phyloP scores from a whole-genome alignment of 2,888 invertebrate genomes.

The Colostygia pectinataria region DNA sequence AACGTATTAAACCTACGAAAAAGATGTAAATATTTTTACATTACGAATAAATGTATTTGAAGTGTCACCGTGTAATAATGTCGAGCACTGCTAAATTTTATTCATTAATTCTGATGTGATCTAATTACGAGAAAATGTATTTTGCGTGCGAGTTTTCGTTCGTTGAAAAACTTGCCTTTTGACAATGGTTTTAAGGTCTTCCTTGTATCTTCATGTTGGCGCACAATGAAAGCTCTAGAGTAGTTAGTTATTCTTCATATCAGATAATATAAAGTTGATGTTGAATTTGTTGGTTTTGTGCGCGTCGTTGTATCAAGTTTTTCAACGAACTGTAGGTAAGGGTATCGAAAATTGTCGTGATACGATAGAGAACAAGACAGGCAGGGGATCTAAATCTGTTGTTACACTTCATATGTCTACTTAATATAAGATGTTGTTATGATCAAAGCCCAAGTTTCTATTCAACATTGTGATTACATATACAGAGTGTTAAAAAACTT shows the following conservation, averaged over 20 bases:
- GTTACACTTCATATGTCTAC: constrained; percentile 63
- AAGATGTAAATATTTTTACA: constrained; percentile 75
- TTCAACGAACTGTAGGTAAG: constrained; percentile 59
- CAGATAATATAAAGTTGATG: constrained; percentile 61
- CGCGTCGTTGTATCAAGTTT: constrained; percentile 54
- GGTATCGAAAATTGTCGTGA: constrained; percentile 22
- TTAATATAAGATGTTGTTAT: constrained; percentile 62
- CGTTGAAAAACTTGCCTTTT: constrained; percentile 69
- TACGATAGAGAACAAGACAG: constrained; percentile 15
- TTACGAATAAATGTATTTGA: constrained; percentile 69
- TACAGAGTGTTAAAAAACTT: constrained; percentile 22
- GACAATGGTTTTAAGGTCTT: constrained; percentile 63
- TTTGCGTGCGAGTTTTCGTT: constrained; percentile 50
- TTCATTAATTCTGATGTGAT: constrained; percentile 67
- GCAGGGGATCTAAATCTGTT: constrained; percentile 44
- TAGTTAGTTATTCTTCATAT: constrained; percentile 76
- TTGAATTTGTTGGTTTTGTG: constrained; percentile 53
- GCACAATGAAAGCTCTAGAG: constrained; percentile 72
- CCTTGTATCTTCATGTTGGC: constrained; percentile 71
- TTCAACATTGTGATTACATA: constrained; percentile 27
- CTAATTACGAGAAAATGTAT: constrained; percentile 57
- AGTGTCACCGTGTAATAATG: constrained; percentile 67
- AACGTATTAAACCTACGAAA: constrained; percentile 21
- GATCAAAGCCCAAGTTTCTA: constrained; percentile 39
- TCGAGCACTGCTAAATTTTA: constrained; percentile 64